phyloP scores from a whole-genome alignment of 2,888 invertebrate species.

The Dicyrtomina minuta region DNA sequence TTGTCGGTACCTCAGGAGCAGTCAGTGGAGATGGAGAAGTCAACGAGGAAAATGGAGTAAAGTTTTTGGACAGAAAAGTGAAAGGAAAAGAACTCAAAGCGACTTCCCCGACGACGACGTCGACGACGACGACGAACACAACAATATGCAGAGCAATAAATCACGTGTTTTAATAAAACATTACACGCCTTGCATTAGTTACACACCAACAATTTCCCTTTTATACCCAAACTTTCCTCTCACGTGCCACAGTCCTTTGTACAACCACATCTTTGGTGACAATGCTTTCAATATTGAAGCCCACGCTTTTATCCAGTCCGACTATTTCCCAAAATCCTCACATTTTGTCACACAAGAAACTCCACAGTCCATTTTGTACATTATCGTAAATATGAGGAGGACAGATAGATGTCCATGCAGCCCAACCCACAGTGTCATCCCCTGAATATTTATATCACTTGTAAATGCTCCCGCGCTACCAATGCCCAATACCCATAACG shows the following conservation, averaged over 20 bases:
- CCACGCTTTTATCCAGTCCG: slow-evolving; percentile 29
- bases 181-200: slow-evolving; percentile 52
- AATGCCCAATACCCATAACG: no score
- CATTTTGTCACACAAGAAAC: slow-evolving; percentile 12
- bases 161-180: slow-evolving; percentile 52
- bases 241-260: slow-evolving; percentile 4
- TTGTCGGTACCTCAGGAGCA: no score
- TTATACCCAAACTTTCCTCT: slow-evolving; percentile 27
- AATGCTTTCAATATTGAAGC: slow-evolving; percentile 28
- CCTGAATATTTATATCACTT: no score
- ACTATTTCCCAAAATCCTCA: slow-evolving; percentile 4
- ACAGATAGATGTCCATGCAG: no score
- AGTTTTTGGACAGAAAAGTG: slow-evolving; percentile 16
- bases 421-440: no score
- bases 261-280: no score
- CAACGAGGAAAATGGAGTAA: not conserved
- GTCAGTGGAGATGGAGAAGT: no score
- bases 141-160: slow-evolving; percentile 44
- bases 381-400: no score
- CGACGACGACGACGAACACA: slow-evolving; percentile 9
- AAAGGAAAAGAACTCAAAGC: not conserved
- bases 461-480: no score
- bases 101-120: no score
- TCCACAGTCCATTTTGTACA: not conserved
- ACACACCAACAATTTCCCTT: slow-evolving; percentile 46